These are phyloP conservation scores for Cistogaster globosa DNA, from an alignment of 2,888 invertebrate genomes.

Conservation along the genomic window DNA sequence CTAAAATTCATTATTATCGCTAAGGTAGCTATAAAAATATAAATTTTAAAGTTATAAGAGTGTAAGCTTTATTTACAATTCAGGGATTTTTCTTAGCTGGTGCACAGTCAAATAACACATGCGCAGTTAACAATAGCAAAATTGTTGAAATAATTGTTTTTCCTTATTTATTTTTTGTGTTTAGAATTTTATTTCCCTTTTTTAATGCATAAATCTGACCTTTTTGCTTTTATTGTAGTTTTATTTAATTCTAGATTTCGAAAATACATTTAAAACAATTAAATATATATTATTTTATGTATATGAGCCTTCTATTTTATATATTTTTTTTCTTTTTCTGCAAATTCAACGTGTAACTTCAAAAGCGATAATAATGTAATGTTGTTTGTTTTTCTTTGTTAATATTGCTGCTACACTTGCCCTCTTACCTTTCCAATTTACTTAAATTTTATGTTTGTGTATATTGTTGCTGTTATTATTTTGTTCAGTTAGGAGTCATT, in stretches of 20 bases:
- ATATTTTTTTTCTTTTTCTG: background rate
- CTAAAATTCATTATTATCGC: background rate
- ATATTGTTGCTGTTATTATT: constrained; percentile 8
- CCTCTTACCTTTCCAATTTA: background rate
- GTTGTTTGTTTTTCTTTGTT: background rate
- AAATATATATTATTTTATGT: constrained; percentile 55
- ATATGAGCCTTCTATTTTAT: constrained; percentile 1
- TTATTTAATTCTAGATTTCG: too few relatives aligned
- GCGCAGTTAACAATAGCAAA: constrained; percentile 38
- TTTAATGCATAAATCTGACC: constrained; percentile 44
- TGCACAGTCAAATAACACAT: background rate
- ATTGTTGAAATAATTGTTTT: constrained; percentile 28
- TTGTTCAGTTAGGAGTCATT: constrained; percentile 13
- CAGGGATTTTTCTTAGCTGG: background rate
- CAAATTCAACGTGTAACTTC: constrained; percentile 57
- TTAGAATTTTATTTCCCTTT: constrained; percentile 7
- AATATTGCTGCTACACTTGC: constrained; percentile 1
- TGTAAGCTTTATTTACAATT: constrained; percentile 58
- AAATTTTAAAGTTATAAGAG: constrained; percentile 37
- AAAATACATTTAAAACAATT: constrained; percentile 38
- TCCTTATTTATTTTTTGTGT: background rate
- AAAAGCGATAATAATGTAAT: constrained; percentile 23
- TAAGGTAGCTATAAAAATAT: constrained; percentile 23
- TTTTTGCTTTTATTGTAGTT: constrained; percentile 30
- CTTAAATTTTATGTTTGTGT: constrained; percentile 11